Base-by-base conservation (phyloP, 1,140 invertebrate genomes). In the Steinernema khuongi region DNA sequence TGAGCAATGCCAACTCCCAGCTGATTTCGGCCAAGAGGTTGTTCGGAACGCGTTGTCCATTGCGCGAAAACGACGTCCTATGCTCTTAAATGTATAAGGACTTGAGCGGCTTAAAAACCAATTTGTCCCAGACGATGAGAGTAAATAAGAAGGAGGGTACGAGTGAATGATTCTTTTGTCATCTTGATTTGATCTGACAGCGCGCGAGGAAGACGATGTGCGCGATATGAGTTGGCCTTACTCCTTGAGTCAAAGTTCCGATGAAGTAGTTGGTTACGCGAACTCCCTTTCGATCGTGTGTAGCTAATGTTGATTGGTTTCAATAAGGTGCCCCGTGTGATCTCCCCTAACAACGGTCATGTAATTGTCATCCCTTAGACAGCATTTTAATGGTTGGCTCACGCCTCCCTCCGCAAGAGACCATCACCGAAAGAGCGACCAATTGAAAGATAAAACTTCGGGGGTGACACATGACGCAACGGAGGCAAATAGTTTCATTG, bases 71-170 rank as follows among this genome's bases (percentile, higher is more conserved):
- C 26, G 50, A 60, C 11, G 50, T 60, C 19, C 22, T 60, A n/a
- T 26, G 7, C 50, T 22, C 7, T 60, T 14, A 60, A 60, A 14
- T 60, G 50, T 60, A 17, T 60, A 60, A n/a, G 50, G 50, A 60
- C 26, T 60, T n/a, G 50, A 22, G 14, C 22, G 22, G 50, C 50
- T 60, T 2, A 60, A 60, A 60, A 60, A 60, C 14, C 26, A 26
- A 60, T 60, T 60, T 60, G 50, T 11, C 50, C 50, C 50, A 22
- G 22, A 22, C n/a, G n/a, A n/a, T n/a, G 4, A 60, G 22, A 60
- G 50, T 60, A 60, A 60, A 60, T 60, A 60, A 60, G 50, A 60
- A 60, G 50, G 22, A 60, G n/a, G n/a, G 11, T 60, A 60, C 50
- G 50, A 60, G 50, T 60, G 50, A 60, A 2, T 60, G 50, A 60